Evolutionary conservation across 2,888 invertebrate species (phyloP).

Genomic region (Gastrophysa polygoni): DNA sequence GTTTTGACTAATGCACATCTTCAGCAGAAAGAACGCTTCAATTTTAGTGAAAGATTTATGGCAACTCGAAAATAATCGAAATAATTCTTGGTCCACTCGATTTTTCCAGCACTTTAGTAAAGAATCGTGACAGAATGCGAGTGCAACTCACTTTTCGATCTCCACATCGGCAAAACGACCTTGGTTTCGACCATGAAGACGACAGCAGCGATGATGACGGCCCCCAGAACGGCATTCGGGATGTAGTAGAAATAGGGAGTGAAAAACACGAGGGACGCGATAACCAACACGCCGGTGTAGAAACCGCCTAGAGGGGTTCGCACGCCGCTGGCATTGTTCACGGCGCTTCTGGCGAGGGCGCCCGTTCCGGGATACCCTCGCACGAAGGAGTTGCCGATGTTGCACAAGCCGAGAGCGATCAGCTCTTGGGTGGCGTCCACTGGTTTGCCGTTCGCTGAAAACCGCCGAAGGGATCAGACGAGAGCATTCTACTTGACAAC

Average conservation of each 20-base stretch:
- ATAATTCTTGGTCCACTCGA: too few species aligned
- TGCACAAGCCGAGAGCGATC: constrained; percentile 82
- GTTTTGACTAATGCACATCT: too few species aligned
- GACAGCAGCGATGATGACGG: constrained; percentile 91
- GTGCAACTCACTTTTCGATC: constrained; percentile 77
- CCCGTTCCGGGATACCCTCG: constrained; percentile 87
- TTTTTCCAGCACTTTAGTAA: too few species aligned
- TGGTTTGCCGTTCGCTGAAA: constrained; percentile 72
- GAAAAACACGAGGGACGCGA: constrained; percentile 82
- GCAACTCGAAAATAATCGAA: too few species aligned
- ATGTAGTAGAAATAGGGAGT: constrained; percentile 89
- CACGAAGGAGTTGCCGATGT: constrained; percentile 85
- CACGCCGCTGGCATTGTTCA: constrained; percentile 89
- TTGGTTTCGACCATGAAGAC: constrained; percentile 90
- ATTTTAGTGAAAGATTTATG: too few species aligned
- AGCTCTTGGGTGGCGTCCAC: constrained; percentile 93
- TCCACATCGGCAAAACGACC: constrained; percentile 87
- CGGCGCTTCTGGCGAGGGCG: constrained; percentile 83
- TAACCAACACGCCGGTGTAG: constrained; percentile 80
- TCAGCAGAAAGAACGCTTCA: too few species aligned
- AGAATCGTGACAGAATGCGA: too few species aligned
- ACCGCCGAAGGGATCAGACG: too few species aligned
- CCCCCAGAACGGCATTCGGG: constrained; percentile 83
- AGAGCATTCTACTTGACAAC: too few species aligned
- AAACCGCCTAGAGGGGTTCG: constrained; percentile 85